Evolutionary conservation across 2,888 invertebrate genomes (phyloP).

Genomic region (Xiphydria camelus): DNA sequence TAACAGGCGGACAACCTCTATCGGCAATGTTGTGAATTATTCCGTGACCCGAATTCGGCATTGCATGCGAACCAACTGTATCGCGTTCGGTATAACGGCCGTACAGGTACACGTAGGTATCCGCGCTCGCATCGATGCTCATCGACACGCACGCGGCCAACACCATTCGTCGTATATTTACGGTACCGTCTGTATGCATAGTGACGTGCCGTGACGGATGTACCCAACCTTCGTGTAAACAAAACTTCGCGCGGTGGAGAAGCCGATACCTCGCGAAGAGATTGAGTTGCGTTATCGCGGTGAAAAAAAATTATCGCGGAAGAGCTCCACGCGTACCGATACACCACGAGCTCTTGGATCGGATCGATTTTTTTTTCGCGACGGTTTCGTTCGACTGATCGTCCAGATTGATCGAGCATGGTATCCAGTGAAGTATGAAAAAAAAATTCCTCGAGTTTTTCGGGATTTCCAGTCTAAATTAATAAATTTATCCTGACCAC

Average conservation of each 20-base stretch:
- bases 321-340: constrained; percentile 8
- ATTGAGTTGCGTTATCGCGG: too few species aligned
- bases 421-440: too few species aligned
- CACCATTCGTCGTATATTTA: background rate
- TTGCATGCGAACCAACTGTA: constrained; percentile 28
- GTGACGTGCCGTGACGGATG: too few species aligned
- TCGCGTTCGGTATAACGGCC: constrained; percentile 25
- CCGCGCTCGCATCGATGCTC: background rate
- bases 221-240: too few species aligned
- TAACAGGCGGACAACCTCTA: constrained; percentile 23
- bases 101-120: constrained; percentile 8
- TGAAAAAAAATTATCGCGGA: constrained; percentile 5
- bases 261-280: too few species aligned
- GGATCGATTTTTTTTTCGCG: too few species aligned
- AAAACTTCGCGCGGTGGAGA: too few species aligned
- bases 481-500: too few species aligned
- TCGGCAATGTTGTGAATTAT: constrained; percentile 42
- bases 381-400: too few species aligned
- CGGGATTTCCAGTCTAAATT: too few species aligned
- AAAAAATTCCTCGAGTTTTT: too few species aligned
- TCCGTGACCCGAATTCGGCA: constrained; percentile 44
- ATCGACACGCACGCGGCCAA: background rate
- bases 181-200: background rate
- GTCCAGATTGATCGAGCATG: too few species aligned
- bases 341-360: background rate